Percentiles rank a stretch among this genome's conserved stretches.
These are phyloP conservation scores for Epinephelus coioides DNA, from an alignment of 2,797 vertebrate species.

Conservation along the genomic window DNA sequence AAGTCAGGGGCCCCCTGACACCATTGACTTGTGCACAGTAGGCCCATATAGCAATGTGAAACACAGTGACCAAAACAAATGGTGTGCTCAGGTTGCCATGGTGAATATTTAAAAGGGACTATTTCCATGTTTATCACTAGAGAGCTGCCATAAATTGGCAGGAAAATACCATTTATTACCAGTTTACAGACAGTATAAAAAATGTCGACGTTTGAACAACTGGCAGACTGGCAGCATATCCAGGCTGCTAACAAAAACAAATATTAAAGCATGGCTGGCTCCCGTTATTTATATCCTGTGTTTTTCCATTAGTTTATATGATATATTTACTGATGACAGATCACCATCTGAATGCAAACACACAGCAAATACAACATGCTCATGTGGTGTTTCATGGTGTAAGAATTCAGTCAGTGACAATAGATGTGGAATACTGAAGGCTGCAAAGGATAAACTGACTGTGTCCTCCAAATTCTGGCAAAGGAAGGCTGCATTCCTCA, in stretches of 20 bases:
- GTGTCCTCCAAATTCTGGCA: slow-evolving; percentile 24
- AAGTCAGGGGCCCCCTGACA: too few relatives aligned
- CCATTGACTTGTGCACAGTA: too few relatives aligned
- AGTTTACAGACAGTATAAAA: not conserved
- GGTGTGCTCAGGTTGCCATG: not conserved
- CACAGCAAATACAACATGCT: not conserved
- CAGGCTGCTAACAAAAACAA: not conserved
- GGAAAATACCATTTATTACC: not conserved
- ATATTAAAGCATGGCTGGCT: not conserved
- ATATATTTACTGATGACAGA: not conserved
- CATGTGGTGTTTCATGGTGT: not conserved
- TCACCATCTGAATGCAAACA: not conserved
- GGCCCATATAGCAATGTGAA: too few relatives aligned
- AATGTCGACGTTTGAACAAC: not conserved
- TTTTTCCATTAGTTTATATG: not conserved
- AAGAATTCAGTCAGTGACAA: not conserved
- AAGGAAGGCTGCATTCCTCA: slow-evolving; percentile 5
- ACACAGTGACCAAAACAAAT: not conserved
- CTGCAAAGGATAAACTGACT: not conserved
- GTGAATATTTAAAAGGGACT: not conserved
- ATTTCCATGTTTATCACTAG: not conserved
- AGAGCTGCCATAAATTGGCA: not conserved
- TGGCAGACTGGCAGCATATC: not conserved
- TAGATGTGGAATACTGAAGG: not conserved
- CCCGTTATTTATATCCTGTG: not conserved